Percentiles rank a stretch among this genome's conserved stretches.
Conservation (phyloP, 64 coral and sea anemone genomes). For the Porites australiensis region DNA sequence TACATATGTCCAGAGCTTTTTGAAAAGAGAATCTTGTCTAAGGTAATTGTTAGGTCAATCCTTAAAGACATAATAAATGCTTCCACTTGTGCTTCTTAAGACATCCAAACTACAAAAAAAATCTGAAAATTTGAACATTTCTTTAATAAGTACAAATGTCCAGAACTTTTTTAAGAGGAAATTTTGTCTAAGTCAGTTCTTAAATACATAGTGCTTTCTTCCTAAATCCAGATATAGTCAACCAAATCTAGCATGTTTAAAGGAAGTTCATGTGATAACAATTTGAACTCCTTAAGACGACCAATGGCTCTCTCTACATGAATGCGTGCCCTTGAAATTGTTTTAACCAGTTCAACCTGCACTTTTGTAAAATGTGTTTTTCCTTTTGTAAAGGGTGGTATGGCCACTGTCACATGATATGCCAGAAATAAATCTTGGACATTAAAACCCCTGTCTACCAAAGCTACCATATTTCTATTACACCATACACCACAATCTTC, state of each 20-base stretch:
- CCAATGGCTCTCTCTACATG: background rate
- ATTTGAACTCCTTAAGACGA: background rate
- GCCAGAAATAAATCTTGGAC: background rate
- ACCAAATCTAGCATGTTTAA: background rate
- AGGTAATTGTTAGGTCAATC: background rate
- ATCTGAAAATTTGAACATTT: background rate
- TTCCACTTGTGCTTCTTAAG: conserved; percentile 1
- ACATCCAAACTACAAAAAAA: background rate
- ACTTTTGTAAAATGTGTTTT: background rate
- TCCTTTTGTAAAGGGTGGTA: background rate
- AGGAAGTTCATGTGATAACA: background rate
- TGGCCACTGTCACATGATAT: background rate
- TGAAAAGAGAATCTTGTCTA: background rate
- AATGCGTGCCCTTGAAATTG: background rate
- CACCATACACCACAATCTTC: background rate
- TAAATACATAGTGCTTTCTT: background rate
- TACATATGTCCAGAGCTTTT: background rate
- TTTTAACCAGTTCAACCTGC: background rate
- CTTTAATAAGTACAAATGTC: background rate
- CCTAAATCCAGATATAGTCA: background rate
- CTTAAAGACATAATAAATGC: conserved; percentile 5
- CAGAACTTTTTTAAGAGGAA: background rate
- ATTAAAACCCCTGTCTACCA: background rate
- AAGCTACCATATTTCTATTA: background rate
- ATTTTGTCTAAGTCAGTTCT: background rate